Percentiles rank a stretch among this genome's conserved stretches.
These are phyloP conservation scores for Orthonevra nobilis DNA, from an alignment of 2,888 invertebrate species.

Conservation along the genomic window DNA sequence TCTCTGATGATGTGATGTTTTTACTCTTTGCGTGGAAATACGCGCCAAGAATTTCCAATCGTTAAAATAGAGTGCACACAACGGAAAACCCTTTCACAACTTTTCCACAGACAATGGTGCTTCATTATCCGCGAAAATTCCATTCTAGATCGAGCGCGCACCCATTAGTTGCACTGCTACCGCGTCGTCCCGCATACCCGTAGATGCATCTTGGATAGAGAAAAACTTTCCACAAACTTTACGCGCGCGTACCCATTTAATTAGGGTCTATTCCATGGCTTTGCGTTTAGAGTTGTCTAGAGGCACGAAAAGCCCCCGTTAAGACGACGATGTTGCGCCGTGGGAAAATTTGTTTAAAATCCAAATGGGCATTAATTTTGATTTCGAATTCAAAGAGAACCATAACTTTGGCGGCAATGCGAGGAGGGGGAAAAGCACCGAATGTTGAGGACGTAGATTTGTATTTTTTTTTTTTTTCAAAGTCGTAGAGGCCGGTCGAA, in stretches of 20 bases:
- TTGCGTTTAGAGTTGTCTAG: too few relatives aligned
- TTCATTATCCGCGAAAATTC: constrained; percentile 57
- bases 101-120: constrained; percentile 46
- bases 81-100: constrained; percentile 42
- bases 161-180: constrained; percentile 10
- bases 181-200: not conserved
- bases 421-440: not conserved
- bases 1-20: too few relatives aligned
- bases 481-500: constrained; percentile 11
- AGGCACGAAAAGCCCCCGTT: too few relatives aligned
- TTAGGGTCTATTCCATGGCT: constrained; percentile 32
- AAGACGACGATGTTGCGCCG: constrained; percentile 9
- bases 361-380: constrained; percentile 14
- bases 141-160: not conserved
- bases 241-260: constrained; percentile 55
- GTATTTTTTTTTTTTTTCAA: too few relatives aligned
- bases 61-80: not conserved
- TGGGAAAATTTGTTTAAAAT: constrained; percentile 45
- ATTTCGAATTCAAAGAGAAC: constrained; percentile 45
- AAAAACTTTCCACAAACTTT: constrained; percentile 52
- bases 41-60: constrained; percentile 9
- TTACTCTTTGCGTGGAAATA: not conserved
- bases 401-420: too few relatives aligned
- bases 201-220: constrained; percentile 13
- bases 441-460: constrained; percentile 16